Conservation (phyloP, 1,140 invertebrate species). For the Bombus polaris region DNA sequence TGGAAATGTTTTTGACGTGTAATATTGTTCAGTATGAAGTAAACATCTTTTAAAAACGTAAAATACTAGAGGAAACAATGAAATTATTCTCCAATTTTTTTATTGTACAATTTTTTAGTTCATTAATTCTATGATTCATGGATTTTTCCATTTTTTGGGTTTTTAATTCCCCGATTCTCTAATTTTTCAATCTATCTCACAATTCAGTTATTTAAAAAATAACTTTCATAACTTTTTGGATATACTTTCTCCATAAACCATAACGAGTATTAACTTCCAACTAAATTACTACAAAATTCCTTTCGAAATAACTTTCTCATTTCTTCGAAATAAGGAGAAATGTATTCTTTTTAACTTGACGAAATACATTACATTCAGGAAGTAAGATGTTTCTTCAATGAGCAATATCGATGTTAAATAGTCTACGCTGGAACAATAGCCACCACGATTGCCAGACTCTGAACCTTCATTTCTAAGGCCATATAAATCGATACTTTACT, state of each 20-base stretch:
- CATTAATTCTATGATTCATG: background rate
- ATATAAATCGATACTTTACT: background rate
- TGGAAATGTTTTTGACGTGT: background rate
- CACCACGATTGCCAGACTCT: background rate
- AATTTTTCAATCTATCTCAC: background rate
- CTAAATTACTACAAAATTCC: background rate
- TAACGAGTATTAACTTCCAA: background rate
- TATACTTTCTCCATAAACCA: background rate
- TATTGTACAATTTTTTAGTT: background rate
- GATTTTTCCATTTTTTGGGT: background rate
- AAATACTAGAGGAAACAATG: background rate
- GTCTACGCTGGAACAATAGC: background rate
- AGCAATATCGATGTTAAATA: slow-evolving; percentile 8
- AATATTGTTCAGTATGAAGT: background rate
- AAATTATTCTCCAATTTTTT: background rate
- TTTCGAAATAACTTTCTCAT: background rate
- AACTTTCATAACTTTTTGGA: background rate
- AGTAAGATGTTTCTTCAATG: background rate
- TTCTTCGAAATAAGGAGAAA: background rate
- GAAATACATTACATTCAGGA: background rate
- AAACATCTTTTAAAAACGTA: background rate
- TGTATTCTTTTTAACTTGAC: background rate
- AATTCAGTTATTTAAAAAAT: background rate
- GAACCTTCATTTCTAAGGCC: background rate
- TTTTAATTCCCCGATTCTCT: background rate